Percentiles rank a stretch among this genome's conserved stretches.
Evolutionary conservation across 2,113 vertebrate genomes (phyloP).

Genomic region (Eulemur macaco): DNA sequence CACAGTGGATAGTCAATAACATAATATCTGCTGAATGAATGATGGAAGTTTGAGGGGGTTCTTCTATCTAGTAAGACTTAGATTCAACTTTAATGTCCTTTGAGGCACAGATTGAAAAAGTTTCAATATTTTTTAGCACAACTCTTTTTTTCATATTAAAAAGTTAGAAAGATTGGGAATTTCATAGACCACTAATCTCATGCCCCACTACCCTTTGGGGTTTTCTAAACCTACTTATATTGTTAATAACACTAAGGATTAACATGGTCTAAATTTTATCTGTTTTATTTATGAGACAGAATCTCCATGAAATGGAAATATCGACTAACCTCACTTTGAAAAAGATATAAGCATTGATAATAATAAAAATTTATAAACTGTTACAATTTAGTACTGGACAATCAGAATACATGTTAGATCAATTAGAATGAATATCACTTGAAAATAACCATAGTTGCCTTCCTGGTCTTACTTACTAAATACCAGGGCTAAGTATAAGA

Average conservation of each 20-base stretch:
- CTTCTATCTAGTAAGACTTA: background rate
- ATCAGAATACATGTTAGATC: background rate
- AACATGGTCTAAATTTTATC: background rate
- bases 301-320: background rate
- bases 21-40: background rate
- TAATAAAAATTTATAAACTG: background rate
- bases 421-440: background rate
- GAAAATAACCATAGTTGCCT: background rate
- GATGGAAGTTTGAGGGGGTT: background rate
- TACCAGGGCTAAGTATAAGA: background rate
- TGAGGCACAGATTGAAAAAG: background rate
- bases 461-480: background rate
- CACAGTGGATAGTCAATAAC: background rate
- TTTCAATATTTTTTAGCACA: background rate
- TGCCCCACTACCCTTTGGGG: background rate
- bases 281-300: background rate
- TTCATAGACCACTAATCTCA: background rate
- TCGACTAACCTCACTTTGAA: background rate
- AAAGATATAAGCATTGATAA: background rate
- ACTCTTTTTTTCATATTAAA: background rate
- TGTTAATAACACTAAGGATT: background rate
- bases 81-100: background rate
- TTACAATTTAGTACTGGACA: background rate
- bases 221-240: background rate
- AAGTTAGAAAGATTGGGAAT: background rate